These are phyloP conservation scores for Muscicapa comitata DNA, from an alignment of 2,797 vertebrate species.

Conservation along the genomic window DNA sequence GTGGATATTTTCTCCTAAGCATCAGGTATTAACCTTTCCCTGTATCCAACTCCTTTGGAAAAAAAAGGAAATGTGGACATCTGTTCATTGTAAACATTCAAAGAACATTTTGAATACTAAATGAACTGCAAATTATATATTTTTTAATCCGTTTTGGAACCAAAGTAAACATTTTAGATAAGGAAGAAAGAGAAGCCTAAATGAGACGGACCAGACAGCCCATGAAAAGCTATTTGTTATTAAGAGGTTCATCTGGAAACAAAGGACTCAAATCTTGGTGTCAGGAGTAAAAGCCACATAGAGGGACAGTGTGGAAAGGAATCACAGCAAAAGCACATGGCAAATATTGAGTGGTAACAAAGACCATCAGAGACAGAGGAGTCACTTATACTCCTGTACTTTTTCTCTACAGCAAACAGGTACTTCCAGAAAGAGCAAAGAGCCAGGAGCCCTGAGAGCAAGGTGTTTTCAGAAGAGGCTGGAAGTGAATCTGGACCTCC, in stretches of 20 bases:
- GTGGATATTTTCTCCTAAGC: slow-evolving; percentile 10
- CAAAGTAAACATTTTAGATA: not conserved
- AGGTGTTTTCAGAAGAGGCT: not conserved
- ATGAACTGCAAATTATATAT: not conserved
- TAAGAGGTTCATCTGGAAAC: not conserved
- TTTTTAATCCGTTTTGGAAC: not conserved
- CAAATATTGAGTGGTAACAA: not conserved
- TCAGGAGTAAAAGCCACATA: not conserved
- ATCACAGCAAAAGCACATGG: not conserved
- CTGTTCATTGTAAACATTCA: not conserved
- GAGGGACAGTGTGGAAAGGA: not conserved
- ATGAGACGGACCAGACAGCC: not conserved
- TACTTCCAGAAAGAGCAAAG: not conserved
- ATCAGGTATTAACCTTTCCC: slow-evolving; percentile 24
- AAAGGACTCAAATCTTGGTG: not conserved
- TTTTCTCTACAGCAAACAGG: not conserved
- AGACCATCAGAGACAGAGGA: not conserved
- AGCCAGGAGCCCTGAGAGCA: not conserved
- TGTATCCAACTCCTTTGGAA: not conserved
- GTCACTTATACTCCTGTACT: not conserved
- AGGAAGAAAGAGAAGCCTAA: not conserved
- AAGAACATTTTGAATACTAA: not conserved
- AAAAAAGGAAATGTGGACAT: not conserved
- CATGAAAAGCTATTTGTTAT: not conserved
- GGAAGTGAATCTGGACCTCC: not conserved